These are phyloP conservation scores for Sisyra nigra DNA, from an alignment of 2,888 invertebrate species.

Conservation along the genomic window DNA sequence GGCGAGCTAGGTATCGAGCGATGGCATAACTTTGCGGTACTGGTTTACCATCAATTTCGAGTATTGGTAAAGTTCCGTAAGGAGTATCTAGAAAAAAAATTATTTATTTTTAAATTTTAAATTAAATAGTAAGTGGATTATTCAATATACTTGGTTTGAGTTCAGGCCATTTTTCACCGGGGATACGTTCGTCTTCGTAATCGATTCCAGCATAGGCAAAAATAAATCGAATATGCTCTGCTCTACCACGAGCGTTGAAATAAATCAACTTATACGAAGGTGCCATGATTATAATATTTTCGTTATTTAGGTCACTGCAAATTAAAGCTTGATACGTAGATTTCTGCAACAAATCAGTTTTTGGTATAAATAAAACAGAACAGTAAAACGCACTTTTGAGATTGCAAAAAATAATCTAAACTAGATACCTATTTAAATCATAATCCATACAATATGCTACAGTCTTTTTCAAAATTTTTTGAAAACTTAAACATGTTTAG, in stretches of 20 bases:
- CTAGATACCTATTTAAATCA: too few species aligned
- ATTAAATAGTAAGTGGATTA: too few species aligned
- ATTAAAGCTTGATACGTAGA: too few species aligned
- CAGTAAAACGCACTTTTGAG: too few species aligned
- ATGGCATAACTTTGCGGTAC: conserved; percentile 39
- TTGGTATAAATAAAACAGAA: too few species aligned
- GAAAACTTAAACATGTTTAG: too few species aligned
- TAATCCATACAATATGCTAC: too few species aligned
- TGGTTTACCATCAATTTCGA: conserved; percentile 38
- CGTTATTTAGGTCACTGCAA: too few species aligned
- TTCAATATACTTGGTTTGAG: conserved; percentile 30
- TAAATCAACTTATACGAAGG: conserved; percentile 35
- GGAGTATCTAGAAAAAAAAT: conserved; percentile 36
- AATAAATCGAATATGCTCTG: conserved; percentile 38
- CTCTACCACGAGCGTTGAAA: conserved; percentile 38
- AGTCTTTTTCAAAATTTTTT: too few species aligned
- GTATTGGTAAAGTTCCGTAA: conserved; percentile 37
- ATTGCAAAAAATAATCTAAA: too few species aligned
- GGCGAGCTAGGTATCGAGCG: conserved; percentile 35
- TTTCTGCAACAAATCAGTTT: too few species aligned
- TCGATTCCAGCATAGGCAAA: conserved; percentile 37
- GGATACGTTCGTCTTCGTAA: conserved; percentile 35
- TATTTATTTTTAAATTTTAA: too few species aligned
- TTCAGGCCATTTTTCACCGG: conserved; percentile 34
- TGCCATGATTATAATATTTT: conserved; percentile 13